Evolutionary conservation across 2,888 invertebrate species (phyloP), one percentile per base, ranked within the genome.

Genomic region (Melipona bicolor): DNA sequence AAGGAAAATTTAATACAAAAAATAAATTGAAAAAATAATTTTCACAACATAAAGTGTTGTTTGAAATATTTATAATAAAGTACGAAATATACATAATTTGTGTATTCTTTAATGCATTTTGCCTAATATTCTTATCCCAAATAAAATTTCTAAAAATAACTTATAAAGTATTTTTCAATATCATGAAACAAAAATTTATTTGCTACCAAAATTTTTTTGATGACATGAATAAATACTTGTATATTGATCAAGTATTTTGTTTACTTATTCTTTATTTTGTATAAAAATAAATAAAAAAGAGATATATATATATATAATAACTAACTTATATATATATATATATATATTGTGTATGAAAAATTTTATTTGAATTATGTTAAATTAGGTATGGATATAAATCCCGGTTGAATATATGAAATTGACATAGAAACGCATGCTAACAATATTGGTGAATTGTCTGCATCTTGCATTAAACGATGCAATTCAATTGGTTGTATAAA

Each of bases 401-500:
- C 94, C 50, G 91, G 91, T 79, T 94, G 93, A 67, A 93, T 87
- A 74, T 92, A 94, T 36, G 92, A 91, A 80, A 94, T 94, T 24
- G 93, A 89, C 64, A 92, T 91, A 3, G 93, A 92, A 43, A 94
- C 94, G 24, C 90, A 88, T 50, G 94, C 94, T 50, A 94, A 87
- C 13, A 94, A 85, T 72, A 93, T 90, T 59, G 93, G 91, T 11
- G 91, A 88, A 50, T 91, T 92, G 75, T 91, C 92, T 64, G 92
- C 90, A 74, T 94, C 93, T 81, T 93, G 92, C 67, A 93, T 91
- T 52, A 94, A 74, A 36, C 93, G 92, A 82, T 92, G 91, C 32
- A 94, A 76, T 74, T 94, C 93, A 17, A 91, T 91, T 11, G 92
- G 90, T 81, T 94, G 92, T 43, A 93, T 54, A 79, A 87, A 87